Evolutionary conservation across 2,113 vertebrate genomes (phyloP).

Genomic region (Passer montanus): DNA sequence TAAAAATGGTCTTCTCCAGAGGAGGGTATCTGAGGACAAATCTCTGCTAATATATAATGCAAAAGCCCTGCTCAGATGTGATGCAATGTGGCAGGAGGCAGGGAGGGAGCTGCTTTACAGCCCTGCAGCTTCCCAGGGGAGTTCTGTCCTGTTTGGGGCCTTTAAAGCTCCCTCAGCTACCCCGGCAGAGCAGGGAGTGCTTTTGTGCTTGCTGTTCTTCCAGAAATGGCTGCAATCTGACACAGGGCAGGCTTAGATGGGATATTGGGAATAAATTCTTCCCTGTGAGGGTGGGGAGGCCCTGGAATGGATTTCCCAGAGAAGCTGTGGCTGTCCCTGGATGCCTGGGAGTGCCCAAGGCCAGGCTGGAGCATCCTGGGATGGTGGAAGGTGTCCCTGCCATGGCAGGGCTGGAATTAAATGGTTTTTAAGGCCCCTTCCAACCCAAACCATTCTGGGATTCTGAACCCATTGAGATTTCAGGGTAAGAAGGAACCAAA

Average conservation of each 20-base stretch:
- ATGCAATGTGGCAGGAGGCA: neutral
- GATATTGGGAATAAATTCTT: neutral
- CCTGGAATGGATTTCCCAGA: neutral
- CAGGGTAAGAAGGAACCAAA: neutral
- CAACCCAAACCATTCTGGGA: neutral
- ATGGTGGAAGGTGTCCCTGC: neutral
- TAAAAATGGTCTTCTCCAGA: constrained; percentile 12
- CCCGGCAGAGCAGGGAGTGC: neutral
- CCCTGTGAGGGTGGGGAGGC: neutral
- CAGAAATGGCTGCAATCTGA: neutral
- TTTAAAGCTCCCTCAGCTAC: neutral
- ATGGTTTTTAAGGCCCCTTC: neutral
- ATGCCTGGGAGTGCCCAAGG: neutral
- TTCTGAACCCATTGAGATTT: neutral
- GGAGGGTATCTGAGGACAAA: constrained; percentile 38
- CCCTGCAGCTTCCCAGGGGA: neutral
- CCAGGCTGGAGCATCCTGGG: fast-evolving
- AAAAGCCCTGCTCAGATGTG: neutral
- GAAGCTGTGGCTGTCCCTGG: neutral
- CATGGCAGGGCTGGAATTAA: neutral
- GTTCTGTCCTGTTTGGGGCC: neutral
- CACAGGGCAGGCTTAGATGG: neutral
- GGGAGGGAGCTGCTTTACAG: neutral
- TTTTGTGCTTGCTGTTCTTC: neutral
- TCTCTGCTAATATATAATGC: constrained; percentile 10